Percentiles rank a stretch among this genome's conserved stretches.
Conservation (phyloP, 2,888 invertebrate species). For the Melanostoma scalare region DNA sequence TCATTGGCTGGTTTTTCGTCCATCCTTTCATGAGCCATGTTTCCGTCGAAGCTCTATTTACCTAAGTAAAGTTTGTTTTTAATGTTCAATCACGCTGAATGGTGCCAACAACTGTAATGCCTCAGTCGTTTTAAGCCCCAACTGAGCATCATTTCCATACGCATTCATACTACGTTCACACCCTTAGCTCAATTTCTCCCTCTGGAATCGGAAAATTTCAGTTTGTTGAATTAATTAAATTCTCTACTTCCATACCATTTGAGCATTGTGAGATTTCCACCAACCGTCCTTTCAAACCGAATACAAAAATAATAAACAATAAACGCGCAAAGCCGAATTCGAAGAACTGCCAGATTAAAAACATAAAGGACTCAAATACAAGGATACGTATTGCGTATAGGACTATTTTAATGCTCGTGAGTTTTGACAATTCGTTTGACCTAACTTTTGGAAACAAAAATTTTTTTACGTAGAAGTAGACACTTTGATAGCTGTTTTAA, state of each 20-base stretch:
- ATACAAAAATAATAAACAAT: too few relatives aligned
- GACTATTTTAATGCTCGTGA: too few relatives aligned
- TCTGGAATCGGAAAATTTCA: constrained; percentile 16
- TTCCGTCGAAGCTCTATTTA: constrained; percentile 52
- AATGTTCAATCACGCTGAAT: constrained; percentile 67
- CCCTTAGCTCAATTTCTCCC: not conserved
- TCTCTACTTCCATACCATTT: constrained; percentile 5
- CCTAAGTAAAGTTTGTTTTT: constrained; percentile 69
- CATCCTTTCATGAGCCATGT: constrained; percentile 20
- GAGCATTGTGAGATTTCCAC: too few relatives aligned
- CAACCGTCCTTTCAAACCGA: too few relatives aligned
- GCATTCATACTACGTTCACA: not conserved
- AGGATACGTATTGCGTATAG: too few relatives aligned
- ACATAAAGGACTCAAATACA: too few relatives aligned
- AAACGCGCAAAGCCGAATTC: too few relatives aligned
- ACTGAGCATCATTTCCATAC: not conserved
- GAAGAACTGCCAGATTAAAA: too few relatives aligned
- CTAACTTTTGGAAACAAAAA: too few relatives aligned
- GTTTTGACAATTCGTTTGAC: too few relatives aligned
- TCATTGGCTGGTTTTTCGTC: constrained; percentile 7
- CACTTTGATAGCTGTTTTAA: too few relatives aligned
- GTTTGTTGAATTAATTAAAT: constrained; percentile 68
- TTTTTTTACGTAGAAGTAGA: too few relatives aligned
- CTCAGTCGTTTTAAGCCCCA: constrained; percentile 1
- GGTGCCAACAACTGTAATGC: constrained; percentile 30